These are phyloP conservation scores for Dicaeum eximium DNA, from an alignment of 2,113 vertebrate species.

Conservation along the genomic window DNA sequence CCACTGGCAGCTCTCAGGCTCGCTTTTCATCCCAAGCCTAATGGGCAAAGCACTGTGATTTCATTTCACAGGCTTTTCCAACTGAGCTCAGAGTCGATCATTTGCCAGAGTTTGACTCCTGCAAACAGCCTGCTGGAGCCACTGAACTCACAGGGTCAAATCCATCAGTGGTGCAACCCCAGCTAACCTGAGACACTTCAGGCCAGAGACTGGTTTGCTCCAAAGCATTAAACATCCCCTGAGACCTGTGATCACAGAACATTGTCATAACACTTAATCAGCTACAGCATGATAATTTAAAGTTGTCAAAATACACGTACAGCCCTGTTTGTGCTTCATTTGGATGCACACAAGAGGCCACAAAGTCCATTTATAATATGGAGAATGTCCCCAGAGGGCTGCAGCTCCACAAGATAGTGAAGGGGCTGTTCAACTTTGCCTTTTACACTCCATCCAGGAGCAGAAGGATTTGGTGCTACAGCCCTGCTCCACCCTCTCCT, in stretches of 20 bases:
- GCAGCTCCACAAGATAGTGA: background rate
- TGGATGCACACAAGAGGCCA: background rate
- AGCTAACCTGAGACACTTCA: background rate
- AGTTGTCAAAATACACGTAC: background rate
- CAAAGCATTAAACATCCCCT: background rate
- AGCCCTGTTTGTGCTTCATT: background rate
- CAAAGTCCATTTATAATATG: background rate
- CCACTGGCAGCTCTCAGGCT: conserved; percentile 56
- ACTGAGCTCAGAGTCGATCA: conserved; percentile 46
- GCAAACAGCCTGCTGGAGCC: conserved; percentile 44
- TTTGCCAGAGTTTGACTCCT: conserved; percentile 37
- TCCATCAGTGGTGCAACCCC: background rate
- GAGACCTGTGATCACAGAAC: background rate
- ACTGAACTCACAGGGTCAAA: conserved; percentile 26
- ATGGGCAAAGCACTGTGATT: conserved; percentile 55
- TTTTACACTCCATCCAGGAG: background rate
- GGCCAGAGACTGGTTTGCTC: background rate
- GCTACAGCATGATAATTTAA: background rate
- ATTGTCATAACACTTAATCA: conserved; percentile 3
- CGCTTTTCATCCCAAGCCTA: conserved; percentile 57
- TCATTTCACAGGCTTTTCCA: conserved; percentile 61
- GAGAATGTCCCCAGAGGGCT: background rate
- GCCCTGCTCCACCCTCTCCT: background rate
- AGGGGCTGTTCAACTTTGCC: background rate
- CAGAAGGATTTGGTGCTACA: background rate